Conservation (phyloP, 2,797 vertebrate genomes). For the Denticeps clupeoides region DNA sequence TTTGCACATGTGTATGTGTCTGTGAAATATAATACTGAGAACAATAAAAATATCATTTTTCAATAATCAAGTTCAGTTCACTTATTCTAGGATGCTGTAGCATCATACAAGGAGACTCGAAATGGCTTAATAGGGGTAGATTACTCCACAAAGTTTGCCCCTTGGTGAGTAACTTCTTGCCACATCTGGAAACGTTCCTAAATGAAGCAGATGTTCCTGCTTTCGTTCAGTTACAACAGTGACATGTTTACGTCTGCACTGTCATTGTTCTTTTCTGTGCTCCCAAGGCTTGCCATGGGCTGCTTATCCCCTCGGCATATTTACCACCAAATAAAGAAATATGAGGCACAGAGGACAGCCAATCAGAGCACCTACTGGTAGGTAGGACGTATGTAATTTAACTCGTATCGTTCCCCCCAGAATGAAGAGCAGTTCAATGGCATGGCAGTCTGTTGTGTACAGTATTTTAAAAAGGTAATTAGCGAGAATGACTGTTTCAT, state of each 20-base stretch:
- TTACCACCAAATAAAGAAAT: conserved; percentile 65
- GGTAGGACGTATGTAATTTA: conserved; percentile 12
- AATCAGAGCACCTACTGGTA: conserved; percentile 79
- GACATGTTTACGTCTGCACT: not conserved
- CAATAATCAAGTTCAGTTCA: not conserved
- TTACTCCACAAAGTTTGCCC: conserved; percentile 73
- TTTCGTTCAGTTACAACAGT: not conserved
- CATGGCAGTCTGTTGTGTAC: no score
- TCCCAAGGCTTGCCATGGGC: conserved; percentile 66
- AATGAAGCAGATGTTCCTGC: no score
- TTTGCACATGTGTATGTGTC: no score
- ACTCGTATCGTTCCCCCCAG: not conserved
- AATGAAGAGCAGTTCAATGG: no score
- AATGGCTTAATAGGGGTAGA: conserved; percentile 65
- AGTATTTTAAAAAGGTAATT: no score
- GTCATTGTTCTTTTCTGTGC: not conserved
- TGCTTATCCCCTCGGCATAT: conserved; percentile 72
- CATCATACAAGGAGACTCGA: conserved; percentile 68
- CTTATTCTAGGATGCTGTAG: conserved; percentile 56
- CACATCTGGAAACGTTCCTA: conserved; percentile 16
- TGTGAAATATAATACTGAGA: no score
- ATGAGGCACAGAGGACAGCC: conserved; percentile 62
- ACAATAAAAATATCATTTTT: not conserved
- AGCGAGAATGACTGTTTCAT: not conserved
- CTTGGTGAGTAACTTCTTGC: conserved; percentile 51